These are phyloP conservation scores for Bufo bufo DNA, from an alignment of 2,113 vertebrate species.

Conservation along the genomic window DNA sequence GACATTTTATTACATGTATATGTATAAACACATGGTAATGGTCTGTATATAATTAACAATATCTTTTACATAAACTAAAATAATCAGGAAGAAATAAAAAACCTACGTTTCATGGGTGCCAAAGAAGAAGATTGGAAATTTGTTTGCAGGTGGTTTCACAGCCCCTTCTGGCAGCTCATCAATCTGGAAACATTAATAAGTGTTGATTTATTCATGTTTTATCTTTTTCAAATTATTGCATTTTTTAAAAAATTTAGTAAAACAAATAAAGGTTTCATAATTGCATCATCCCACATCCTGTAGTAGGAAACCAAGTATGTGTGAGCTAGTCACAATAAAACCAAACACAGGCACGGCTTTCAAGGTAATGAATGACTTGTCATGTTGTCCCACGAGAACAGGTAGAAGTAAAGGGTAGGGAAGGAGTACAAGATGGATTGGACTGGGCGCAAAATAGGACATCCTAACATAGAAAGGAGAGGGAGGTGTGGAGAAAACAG, in stretches of 20 bases:
- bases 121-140: conserved; percentile 98
- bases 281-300: not conserved
- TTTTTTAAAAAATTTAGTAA: not conserved
- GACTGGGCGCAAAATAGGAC: too few relatives aligned
- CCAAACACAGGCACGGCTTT: too few relatives aligned
- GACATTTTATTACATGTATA: not conserved
- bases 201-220: not conserved
- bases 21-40: too few relatives aligned
- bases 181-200: conserved; percentile 79
- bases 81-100: conserved; percentile 29
- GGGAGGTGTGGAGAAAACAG: too few relatives aligned
- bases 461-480: too few relatives aligned
- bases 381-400: too few relatives aligned
- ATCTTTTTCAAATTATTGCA: not conserved
- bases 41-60: not conserved
- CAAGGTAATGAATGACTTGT: not conserved
- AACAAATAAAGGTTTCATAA: not conserved
- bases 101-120: conserved; percentile 98
- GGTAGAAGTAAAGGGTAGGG: too few relatives aligned
- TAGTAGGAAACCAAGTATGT: not conserved
- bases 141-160: conserved; percentile 96
- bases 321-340: too few relatives aligned
- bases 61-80: not conserved
- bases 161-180: conserved; percentile 98
- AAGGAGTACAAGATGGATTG: too few relatives aligned